Percentiles rank a stretch among this genome's conserved stretches.
Conservation (phyloP, 2,113 vertebrate genomes). For the Chrysemys picta region DNA sequence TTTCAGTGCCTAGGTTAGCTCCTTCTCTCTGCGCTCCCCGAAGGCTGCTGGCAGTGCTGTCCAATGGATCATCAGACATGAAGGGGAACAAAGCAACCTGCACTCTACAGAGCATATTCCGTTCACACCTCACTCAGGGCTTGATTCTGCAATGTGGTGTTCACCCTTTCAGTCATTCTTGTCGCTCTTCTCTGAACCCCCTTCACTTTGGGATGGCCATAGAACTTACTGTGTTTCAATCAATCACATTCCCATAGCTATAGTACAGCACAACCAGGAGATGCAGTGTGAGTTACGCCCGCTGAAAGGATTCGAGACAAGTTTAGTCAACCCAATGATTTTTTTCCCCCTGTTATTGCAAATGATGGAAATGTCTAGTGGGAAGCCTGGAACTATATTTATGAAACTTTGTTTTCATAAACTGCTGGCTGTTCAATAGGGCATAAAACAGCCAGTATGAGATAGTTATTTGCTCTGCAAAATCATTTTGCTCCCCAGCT, state of each 20-base stretch:
- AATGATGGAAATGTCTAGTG: neutral
- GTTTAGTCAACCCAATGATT: neutral
- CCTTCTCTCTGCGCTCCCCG: neutral
- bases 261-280: no score
- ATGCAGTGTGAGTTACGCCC: neutral
- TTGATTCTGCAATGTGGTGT: neutral
- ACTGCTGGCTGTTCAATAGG: constrained; percentile 76
- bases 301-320: no score
- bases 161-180: neutral
- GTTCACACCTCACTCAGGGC: neutral
- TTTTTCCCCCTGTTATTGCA: neutral
- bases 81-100: neutral
- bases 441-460: constrained; percentile 73
- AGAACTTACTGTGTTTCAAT: no score
- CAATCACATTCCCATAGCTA: neutral
- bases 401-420: constrained; percentile 77
- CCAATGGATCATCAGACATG: no score
- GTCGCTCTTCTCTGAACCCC: fast-evolving
- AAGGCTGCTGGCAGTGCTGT: no score
- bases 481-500: constrained; percentile 67
- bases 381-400: constrained; percentile 20
- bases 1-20: neutral
- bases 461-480: constrained; percentile 77
- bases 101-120: neutral
- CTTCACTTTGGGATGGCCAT: neutral